These are phyloP conservation scores for Prietella phreatophila DNA, from an alignment of 2,113 vertebrate genomes.

Conservation along the genomic window DNA sequence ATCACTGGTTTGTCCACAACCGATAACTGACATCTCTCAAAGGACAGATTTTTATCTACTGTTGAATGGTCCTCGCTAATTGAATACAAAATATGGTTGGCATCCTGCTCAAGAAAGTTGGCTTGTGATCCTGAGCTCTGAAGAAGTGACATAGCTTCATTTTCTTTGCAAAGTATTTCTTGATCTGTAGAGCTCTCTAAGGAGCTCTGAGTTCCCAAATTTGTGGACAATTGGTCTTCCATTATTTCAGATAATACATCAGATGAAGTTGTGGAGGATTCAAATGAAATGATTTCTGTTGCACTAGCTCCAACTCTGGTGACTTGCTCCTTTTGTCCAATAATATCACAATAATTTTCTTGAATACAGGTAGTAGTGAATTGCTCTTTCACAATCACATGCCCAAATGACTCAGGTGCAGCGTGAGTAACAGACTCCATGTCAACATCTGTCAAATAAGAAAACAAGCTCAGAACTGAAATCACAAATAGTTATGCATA, in stretches of 20 bases:
- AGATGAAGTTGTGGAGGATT: constrained; percentile 5
- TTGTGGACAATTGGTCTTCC: background rate
- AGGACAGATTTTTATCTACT: background rate
- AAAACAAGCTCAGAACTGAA: constrained; percentile 21
- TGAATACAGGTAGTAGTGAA: constrained; percentile 64
- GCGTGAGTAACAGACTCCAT: constrained; percentile 25
- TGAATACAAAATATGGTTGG: background rate
- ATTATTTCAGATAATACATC: constrained; percentile 16
- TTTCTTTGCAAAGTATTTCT: background rate
- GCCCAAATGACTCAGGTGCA: constrained; percentile 67
- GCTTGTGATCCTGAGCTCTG: background rate
- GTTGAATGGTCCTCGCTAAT: constrained; percentile 33
- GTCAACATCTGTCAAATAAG: constrained; percentile 51
- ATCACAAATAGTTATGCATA: background rate
- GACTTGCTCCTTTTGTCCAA: constrained; percentile 65
- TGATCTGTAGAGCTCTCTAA: constrained; percentile 10
- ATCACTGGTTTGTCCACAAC: background rate
- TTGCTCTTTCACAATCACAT: constrained; percentile 71
- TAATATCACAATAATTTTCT: constrained; percentile 64
- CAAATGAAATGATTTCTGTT: constrained; percentile 5
- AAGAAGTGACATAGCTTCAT: background rate
- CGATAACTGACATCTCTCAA: background rate
- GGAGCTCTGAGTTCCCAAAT: constrained; percentile 20
- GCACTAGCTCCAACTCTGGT: constrained; percentile 19
- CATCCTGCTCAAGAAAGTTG: constrained; percentile 31